These are phyloP conservation scores for Hylaeus anthracinus DNA, from an alignment of 1,140 invertebrate genomes.

Conservation along the genomic window DNA sequence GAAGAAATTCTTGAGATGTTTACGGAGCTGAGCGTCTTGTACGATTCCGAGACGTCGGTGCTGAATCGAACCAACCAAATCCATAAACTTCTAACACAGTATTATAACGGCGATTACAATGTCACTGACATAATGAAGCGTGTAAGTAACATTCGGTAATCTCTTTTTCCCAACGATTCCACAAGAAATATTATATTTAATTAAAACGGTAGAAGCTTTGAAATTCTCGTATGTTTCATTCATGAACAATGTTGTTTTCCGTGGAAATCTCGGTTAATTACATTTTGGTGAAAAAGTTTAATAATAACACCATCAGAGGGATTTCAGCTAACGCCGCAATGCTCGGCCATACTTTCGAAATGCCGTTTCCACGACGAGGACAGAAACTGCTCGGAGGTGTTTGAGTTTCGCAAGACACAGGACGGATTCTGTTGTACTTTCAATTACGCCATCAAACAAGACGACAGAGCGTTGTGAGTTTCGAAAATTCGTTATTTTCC, in stretches of 20 bases:
- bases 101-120: conserved; percentile 33
- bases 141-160: neutral
- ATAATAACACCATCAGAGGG: neutral
- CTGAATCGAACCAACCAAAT: neutral
- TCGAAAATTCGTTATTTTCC: too few relatives aligned
- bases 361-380: conserved; percentile 78
- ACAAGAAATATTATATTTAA: too few relatives aligned
- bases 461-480: conserved; percentile 63
- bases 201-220: too few relatives aligned
- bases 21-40: conserved; percentile 51
- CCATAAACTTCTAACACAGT: conserved; percentile 46
- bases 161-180: too few relatives aligned
- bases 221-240: too few relatives aligned
- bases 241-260: too few relatives aligned
- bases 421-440: conserved; percentile 84
- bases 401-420: conserved; percentile 79
- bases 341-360: conserved; percentile 77
- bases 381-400: conserved; percentile 77
- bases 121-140: conserved; percentile 55
- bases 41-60: conserved; percentile 24
- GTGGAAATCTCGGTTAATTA: too few relatives aligned
- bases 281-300: too few relatives aligned
- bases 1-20: conserved; percentile 44
- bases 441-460: conserved; percentile 78
- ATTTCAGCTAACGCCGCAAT: conserved; percentile 80